These are phyloP conservation scores for Acrocephalus arundinaceus DNA, from an alignment of 2,113 vertebrate genomes.

Conservation along the genomic window DNA sequence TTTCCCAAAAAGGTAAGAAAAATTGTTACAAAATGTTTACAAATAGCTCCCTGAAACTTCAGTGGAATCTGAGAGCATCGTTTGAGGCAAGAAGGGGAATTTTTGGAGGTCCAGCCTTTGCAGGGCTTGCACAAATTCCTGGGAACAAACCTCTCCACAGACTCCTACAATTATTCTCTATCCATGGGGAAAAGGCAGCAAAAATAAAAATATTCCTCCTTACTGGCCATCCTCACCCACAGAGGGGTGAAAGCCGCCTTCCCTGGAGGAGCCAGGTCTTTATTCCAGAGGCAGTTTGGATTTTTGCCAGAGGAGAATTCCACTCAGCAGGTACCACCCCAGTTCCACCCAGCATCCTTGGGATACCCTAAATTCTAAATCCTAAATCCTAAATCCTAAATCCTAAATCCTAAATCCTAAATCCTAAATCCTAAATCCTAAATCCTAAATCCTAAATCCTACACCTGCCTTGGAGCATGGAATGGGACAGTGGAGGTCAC, in stretches of 20 bases:
- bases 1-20: fast-evolving
- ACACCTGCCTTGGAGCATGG: fast-evolving
- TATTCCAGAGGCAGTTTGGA: neutral
- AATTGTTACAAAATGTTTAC: neutral
- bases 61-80: neutral
- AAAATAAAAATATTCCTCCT: neutral
- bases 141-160: neutral
- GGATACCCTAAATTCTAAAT: neutral
- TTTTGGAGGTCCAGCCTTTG: neutral
- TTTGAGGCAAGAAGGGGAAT: neutral
- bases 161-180: neutral
- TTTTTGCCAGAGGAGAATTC: neutral
- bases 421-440: neutral
- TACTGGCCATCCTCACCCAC: neutral
- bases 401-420: neutral
- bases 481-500: neutral
- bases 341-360: too few species aligned
- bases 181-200: fast-evolving
- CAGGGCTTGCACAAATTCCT: neutral
- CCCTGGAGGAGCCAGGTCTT: neutral
- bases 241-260: neutral
- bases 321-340: neutral
- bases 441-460: neutral
- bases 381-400: neutral
- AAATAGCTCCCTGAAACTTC: neutral